Evolutionary conservation across 2,888 invertebrate species (phyloP), one percentile per base, ranked within the genome.

Genomic region (Ctenicera cuprea): DNA sequence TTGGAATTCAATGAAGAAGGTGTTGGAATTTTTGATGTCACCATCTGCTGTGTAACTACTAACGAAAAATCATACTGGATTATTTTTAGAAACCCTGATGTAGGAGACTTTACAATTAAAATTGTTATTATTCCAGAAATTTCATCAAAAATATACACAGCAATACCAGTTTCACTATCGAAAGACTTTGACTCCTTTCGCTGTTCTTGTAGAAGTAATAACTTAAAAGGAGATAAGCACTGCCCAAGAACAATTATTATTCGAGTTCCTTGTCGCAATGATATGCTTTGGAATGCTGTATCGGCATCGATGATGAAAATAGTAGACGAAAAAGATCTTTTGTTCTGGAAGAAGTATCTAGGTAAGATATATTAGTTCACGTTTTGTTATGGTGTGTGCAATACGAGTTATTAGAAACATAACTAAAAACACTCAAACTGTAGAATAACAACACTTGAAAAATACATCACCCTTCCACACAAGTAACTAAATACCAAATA

Each of bases 71-170:
- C 45, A 4, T 33, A 11, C 11, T 82, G 78, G 63, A 26, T 83
- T 1, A 83, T 81, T 70, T 84, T 82, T 50, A 69, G 77, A 16
- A 82, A 83, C 54, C 45, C 61, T 0, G 64, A 74, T 61, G 66
- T 79, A 3, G 85, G 85, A 4, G 83, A 83, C 69, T 85, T 83
- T 73, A 81, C 80, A 22, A 75, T 83, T 18, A 78, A 81, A 66
- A 14, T 85, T 3, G 68, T 43, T 0, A 73, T 81, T 3, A 71
- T 57, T 20, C 64, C 71, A 1, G 16, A 62, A 30, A 14, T 14
- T 26, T 0, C 9, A 9, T 1, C 9, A 14, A 30, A 26, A 41
- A 26, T 26, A 14, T 11, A 30, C 2, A 22, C 9, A 8, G 3
- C 62, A 1, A n/a, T 62, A 64, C 63, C 12, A 72, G 75, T 83